Base-by-base conservation (phyloP, 2,797 vertebrate species). In the Malacoctenus gilli region DNA sequence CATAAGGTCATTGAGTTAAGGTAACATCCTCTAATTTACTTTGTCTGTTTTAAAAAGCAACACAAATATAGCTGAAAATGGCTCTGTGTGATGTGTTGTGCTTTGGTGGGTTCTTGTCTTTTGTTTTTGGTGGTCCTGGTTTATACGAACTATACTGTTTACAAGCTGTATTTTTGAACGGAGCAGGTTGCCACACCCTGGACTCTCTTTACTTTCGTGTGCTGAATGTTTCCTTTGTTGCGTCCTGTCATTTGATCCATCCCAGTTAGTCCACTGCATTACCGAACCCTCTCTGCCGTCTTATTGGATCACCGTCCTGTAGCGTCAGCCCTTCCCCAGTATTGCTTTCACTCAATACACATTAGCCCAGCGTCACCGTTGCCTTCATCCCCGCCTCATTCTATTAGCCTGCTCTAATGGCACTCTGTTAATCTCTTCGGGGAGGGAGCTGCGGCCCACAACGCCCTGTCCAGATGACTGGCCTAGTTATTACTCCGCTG, bases 401-500 rank as follows among this genome's bases (percentile, higher is more conserved):
- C 78, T 84, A 80, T 88, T 88, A 88, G 77, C 79, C 42, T 38
- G 47, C 67, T 75, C 67, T 87, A 84, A 87, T 86, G 71, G 77
- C 74, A 72, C 77, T 79, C 63, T 72, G 74, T 50, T 83, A 76
- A 85, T 84, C 80, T 84, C 74, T 72, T 79, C 65, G 39, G 81
- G 81, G 80, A 82, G 48, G 60, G 22, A 59, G 49, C 58, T 23
- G 13, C 56, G 74, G 50, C 56, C 67, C 62, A 51, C 58, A 47
- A 57, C 72, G 57, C 52, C 56, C 68, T 75, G 64, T 64, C 79
- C 75, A 75, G 70, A 85, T 78, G 64, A 79, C 64, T 74, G 72
- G 42, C 66, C 78, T 39, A 70, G 61, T 83, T 85, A 82, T 76
- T 68, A 65, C 79, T 53, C 75, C 50, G 37, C 16, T 14, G 60